A percentile compares a stretch with the other conserved stretches of the same genome.
Evolutionary conservation across 92 coral and sea anemone species (phyloP).

Genomic region (Bergia sp.): DNA sequence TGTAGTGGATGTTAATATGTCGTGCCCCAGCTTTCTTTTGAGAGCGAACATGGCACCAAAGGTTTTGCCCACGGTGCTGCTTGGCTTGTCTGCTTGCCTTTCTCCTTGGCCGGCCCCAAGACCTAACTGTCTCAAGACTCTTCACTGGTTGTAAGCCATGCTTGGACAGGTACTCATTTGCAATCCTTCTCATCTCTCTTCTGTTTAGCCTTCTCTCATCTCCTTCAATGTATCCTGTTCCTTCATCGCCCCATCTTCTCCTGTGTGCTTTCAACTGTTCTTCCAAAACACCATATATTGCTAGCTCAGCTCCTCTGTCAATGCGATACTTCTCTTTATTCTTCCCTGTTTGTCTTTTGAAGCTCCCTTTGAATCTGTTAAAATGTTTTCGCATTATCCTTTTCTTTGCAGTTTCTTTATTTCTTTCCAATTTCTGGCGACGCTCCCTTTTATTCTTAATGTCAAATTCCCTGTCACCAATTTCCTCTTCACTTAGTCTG

Average conservation of each 20-base stretch:
- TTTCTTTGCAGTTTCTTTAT: too few relatives aligned
- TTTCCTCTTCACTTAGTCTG: too few relatives aligned
- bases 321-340: conserved; percentile 33
- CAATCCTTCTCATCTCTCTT: conserved; percentile 55
- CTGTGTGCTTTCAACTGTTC: conserved; percentile 56
- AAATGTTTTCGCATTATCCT: too few relatives aligned
- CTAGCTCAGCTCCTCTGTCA: conserved; percentile 53
- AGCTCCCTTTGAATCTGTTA: too few relatives aligned
- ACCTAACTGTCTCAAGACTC: conserved; percentile 53
- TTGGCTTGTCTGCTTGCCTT: conserved; percentile 54
- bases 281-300: conserved; percentile 38
- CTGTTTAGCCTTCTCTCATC: conserved; percentile 37
- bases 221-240: conserved; percentile 56
- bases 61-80: conserved; percentile 54
- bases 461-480: too few relatives aligned
- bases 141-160: conserved; percentile 31
- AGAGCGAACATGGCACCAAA: conserved; percentile 47
- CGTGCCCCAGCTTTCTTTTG: conserved; percentile 35
- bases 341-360: conserved; percentile 56
- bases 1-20: conserved; percentile 55
- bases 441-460: too few relatives aligned
- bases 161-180: conserved; percentile 46
- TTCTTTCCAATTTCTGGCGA: too few relatives aligned
- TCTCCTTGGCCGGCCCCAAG: conserved; percentile 58
- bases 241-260: conserved; percentile 64